A percentile compares a stretch with the other conserved stretches of the same genome.
These are phyloP conservation scores for Xyliphius kryptos DNA, from an alignment of 2,113 vertebrate species.

Conservation along the genomic window DNA sequence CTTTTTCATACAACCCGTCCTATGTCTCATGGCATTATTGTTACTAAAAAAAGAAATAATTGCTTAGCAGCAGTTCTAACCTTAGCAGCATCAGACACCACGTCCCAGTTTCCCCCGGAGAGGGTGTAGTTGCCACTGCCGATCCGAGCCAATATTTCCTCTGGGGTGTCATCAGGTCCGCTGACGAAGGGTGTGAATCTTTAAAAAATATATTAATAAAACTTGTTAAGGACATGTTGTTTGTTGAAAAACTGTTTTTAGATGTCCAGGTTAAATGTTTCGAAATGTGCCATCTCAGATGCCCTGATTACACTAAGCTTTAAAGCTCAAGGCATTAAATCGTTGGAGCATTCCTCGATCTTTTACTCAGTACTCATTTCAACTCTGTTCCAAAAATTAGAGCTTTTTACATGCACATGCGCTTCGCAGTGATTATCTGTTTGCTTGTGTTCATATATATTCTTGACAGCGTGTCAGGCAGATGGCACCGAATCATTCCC, in stretches of 20 bases:
- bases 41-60: no score
- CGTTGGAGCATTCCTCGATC: conserved; percentile 14
- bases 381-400: conserved; percentile 24
- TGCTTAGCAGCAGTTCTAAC: no score
- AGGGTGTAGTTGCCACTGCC: conserved; percentile 82
- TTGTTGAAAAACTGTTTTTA: conserved; percentile 42
- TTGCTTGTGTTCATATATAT: no score
- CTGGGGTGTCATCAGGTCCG: conserved; percentile 81
- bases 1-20: no score
- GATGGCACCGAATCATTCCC: not conserved
- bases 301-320: conserved; percentile 37
- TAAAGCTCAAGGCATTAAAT: conserved; percentile 39
- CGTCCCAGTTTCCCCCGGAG: conserved; percentile 90
- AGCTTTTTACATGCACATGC: not conserved
- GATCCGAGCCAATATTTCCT: conserved; percentile 89
- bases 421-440: not conserved
- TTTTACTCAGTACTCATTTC: conserved; percentile 36
- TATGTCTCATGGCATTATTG: no score
- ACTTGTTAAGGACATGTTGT: no score
- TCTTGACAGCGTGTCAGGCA: not conserved
- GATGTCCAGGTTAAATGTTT: conserved; percentile 14
- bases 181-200: conserved; percentile 95
- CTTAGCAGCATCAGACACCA: conserved; percentile 85
- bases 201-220: no score
- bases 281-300: conserved; percentile 24